phyloP scores from a whole-genome alignment of 2,113 vertebrate species.

The Paedocypris sp. region DNA sequence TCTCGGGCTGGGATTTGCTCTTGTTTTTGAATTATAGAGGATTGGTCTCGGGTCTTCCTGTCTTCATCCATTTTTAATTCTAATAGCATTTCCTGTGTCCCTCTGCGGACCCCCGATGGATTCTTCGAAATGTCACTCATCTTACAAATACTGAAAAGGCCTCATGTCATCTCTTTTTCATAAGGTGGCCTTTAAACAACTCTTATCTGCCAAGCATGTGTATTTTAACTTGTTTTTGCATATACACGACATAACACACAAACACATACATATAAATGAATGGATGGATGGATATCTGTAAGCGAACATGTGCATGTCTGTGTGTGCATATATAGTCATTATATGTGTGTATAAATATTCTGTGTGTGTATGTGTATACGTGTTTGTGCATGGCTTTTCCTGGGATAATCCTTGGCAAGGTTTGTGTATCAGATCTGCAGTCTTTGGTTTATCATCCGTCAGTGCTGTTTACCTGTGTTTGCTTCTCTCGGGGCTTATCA shows the following conservation, averaged over 20 bases:
- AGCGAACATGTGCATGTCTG: too few species aligned
- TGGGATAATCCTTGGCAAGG: neutral
- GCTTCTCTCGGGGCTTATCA: constrained; percentile 1
- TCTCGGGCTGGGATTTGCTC: neutral
- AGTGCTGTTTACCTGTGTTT: constrained; percentile 1
- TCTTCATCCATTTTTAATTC: constrained; percentile 34
- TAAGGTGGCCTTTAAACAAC: neutral
- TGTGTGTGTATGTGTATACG: neutral
- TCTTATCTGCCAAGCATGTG: neutral
- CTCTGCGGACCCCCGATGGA: constrained; percentile 7
- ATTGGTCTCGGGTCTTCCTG: neutral
- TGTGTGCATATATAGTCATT: too few species aligned
- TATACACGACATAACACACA: too few species aligned
- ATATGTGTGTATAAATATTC: too few species aligned
- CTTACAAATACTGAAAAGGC: constrained; percentile 16
- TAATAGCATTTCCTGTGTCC: constrained; percentile 20
- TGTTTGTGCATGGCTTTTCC: neutral
- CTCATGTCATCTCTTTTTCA: neutral
- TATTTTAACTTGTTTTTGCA: neutral
- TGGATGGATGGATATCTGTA: too few species aligned
- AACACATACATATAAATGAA: too few species aligned
- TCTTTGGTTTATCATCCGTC: constrained; percentile 3
- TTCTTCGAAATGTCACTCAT: constrained; percentile 24
- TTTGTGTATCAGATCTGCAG: neutral
- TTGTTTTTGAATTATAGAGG: constrained; percentile 15